A percentile compares a stretch with the other conserved stretches of the same genome.
These are phyloP conservation scores for Uloborus plumipes DNA, from an alignment of 2,888 invertebrate genomes.

Conservation along the genomic window DNA sequence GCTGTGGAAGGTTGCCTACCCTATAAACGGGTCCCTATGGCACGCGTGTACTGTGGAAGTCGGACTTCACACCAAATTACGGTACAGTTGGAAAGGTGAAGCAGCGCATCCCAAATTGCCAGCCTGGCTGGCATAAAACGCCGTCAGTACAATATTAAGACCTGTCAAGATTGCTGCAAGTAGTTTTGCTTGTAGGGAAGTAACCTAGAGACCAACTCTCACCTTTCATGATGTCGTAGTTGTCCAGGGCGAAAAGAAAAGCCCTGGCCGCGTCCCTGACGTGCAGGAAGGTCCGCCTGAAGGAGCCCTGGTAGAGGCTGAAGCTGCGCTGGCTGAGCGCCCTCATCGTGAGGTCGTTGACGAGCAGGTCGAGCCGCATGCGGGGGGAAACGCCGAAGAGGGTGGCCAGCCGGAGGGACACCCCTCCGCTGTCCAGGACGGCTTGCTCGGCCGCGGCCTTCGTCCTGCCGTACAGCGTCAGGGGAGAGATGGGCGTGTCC, in stretches of 20 bases:
- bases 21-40: too few relatives aligned
- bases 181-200: too few relatives aligned
- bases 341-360: constrained; percentile 70
- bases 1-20: too few relatives aligned
- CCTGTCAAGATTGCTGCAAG: too few relatives aligned
- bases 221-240: constrained; percentile 70
- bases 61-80: too few relatives aligned
- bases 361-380: constrained; percentile 71
- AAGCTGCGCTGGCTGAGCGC: constrained; percentile 69
- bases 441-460: constrained; percentile 70
- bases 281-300: constrained; percentile 71
- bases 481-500: constrained; percentile 70
- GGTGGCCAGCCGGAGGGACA: constrained; percentile 71
- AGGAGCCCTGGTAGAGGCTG: constrained; percentile 70
- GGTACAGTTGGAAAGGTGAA: too few relatives aligned
- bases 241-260: constrained; percentile 70
- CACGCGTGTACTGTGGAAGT: too few relatives aligned
- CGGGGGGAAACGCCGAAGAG: constrained; percentile 71
- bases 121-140: too few relatives aligned
- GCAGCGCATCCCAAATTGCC: too few relatives aligned
- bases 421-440: constrained; percentile 68
- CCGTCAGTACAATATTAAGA: too few relatives aligned
- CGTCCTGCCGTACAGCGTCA: constrained; percentile 71
- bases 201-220: background rate
- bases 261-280: constrained; percentile 71